Evolutionary conservation across 2,797 vertebrate genomes (phyloP).

Genomic region (Enteromius anoplus): DNA sequence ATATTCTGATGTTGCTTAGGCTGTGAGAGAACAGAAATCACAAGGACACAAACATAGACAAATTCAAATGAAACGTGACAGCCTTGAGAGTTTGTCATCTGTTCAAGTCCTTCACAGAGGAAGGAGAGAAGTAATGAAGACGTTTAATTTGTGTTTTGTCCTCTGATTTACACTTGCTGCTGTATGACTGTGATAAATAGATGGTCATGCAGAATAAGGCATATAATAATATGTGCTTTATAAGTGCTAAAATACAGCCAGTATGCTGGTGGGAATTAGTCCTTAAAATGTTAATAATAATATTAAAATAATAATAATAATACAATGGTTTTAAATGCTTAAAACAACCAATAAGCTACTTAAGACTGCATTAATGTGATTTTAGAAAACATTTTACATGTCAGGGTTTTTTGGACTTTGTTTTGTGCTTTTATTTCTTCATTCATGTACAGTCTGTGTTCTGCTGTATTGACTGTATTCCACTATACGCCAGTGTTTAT

Average conservation of each 20-base stretch:
- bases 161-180: conserved; percentile 18
- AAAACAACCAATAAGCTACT: neutral
- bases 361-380: neutral
- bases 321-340: neutral
- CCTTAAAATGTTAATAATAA: neutral
- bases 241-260: neutral
- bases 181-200: too few relatives aligned
- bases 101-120: neutral
- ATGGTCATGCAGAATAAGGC: neutral
- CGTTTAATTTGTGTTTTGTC: conserved; percentile 8
- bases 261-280: neutral
- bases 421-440: conserved; percentile 9
- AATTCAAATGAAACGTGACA: neutral
- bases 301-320: too few relatives aligned
- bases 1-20: neutral
- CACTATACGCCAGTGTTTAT: conserved; percentile 17
- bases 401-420: neutral
- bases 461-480: conserved; percentile 20
- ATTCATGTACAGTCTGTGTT: conserved; percentile 10
- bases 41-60: neutral
- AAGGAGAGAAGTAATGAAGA: neutral
- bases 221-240: neutral
- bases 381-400: neutral
- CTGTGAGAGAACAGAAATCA: neutral
- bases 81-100: neutral